Percentiles rank a stretch among this genome's conserved stretches.
phyloP scores from a whole-genome alignment of 2,888 invertebrate species.

The Hanleya hanleyi region DNA sequence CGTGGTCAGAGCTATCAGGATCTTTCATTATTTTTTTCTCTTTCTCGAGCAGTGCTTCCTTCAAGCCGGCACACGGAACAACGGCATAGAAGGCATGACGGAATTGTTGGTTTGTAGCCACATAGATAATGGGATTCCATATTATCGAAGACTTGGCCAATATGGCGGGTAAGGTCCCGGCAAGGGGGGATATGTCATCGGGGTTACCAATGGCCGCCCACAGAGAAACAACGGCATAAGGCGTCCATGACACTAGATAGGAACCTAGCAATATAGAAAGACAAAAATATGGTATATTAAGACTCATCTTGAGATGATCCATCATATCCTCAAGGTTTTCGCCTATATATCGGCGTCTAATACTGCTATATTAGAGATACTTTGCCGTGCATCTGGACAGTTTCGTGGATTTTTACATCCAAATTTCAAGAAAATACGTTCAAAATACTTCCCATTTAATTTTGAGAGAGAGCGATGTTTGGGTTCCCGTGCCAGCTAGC shows the following conservation, averaged over 20 bases:
- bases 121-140: slow-evolving; percentile 63
- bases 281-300: not conserved
- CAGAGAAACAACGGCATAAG: slow-evolving; percentile 60
- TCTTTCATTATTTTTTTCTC: slow-evolving; percentile 28
- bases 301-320: too few species aligned
- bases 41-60: slow-evolving; percentile 16
- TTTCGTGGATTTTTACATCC: too few species aligned
- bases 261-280: slow-evolving; percentile 37
- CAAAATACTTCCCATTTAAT: too few species aligned
- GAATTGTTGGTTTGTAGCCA: slow-evolving; percentile 58
- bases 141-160: slow-evolving; percentile 56
- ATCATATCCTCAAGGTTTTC: slow-evolving; percentile 46
- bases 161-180: slow-evolving; percentile 49
- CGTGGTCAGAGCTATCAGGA: slow-evolving; percentile 32
- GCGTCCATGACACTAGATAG: slow-evolving; percentile 56
- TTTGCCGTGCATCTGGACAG: too few species aligned
- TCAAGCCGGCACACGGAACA: slow-evolving; percentile 41
- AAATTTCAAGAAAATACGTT: too few species aligned
- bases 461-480: too few species aligned
- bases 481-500: too few species aligned
- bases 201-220: slow-evolving; percentile 49
- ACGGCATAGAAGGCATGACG: slow-evolving; percentile 43
- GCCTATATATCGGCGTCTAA: slow-evolving; percentile 49
- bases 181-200: slow-evolving; percentile 37
- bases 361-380: too few species aligned